phyloP scores from a whole-genome alignment of 1,140 invertebrate genomes.

The Xylocopa sonorina region DNA sequence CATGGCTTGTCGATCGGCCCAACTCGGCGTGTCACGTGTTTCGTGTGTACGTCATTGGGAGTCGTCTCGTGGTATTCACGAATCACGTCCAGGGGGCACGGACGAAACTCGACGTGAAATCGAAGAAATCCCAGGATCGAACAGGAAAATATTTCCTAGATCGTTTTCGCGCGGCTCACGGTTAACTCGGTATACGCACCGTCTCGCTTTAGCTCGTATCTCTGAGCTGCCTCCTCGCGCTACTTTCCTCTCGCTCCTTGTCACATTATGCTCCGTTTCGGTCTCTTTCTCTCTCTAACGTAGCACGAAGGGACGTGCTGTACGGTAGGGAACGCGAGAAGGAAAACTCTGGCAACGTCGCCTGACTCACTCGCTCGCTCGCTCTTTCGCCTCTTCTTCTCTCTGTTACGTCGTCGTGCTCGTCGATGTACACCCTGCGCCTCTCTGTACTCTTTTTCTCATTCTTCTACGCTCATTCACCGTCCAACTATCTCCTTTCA shows the following conservation, averaged over 20 bases:
- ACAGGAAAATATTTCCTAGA: slow-evolving; percentile 34
- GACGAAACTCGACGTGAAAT: slow-evolving; percentile 7
- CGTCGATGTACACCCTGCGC: slow-evolving; percentile 32
- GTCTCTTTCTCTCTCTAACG: slow-evolving; percentile 41
- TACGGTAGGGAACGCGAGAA: slow-evolving; percentile 57
- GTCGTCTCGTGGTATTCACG: slow-evolving; percentile 62
- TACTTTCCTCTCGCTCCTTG: slow-evolving; percentile 34
- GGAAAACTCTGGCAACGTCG: slow-evolving; percentile 76
- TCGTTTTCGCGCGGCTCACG: slow-evolving; percentile 30
- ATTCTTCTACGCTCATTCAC: slow-evolving; percentile 33
- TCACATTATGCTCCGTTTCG: slow-evolving; percentile 41
- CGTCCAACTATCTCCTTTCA: slow-evolving; percentile 39
- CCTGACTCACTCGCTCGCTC: slow-evolving; percentile 55
- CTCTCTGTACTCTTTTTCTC: slow-evolving; percentile 47
- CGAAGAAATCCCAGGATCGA: slow-evolving; percentile 11
- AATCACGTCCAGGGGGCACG: slow-evolving; percentile 33
- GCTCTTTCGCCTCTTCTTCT: slow-evolving; percentile 53
- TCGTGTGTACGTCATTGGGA: slow-evolving; percentile 58
- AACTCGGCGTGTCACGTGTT: slow-evolving; percentile 75
- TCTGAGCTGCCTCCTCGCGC: background rate
- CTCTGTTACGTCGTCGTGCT: slow-evolving; percentile 45
- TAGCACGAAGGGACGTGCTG: slow-evolving; percentile 40
- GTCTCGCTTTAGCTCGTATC: slow-evolving; percentile 10
- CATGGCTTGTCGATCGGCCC: slow-evolving; percentile 70
- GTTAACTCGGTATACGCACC: background rate